Base-by-base conservation (phyloP, 1,140 invertebrate genomes). In the Elymnias hypermnestra region DNA sequence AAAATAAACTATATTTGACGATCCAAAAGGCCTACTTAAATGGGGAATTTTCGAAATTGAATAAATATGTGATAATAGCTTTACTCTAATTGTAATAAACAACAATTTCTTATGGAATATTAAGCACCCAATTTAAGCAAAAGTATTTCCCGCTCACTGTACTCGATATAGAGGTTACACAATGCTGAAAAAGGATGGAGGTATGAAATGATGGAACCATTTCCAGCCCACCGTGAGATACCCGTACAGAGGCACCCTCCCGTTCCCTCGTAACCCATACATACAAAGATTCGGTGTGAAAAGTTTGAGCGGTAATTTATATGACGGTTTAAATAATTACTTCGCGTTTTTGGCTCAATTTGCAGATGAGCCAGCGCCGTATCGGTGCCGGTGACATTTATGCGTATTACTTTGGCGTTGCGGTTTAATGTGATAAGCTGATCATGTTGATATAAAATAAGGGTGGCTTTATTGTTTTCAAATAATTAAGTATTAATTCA, bases 321-420 rank as follows among this genome's bases (percentile, higher is more conserved):
- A 85, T 83, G 82, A 85, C 78, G 78, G 76, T 85, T 83, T 85
- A 85, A 85, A 85, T 85, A 83, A 85, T 85, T 85, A 85, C 78
- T 77, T 51, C 65, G 63, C 74, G 81, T 83, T 84, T 83, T 81
- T 79, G 73, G 73, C 76, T 82, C 76, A 81, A 85, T 85, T 85
- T 79, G 81, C 76, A 83, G 75, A 83, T 79, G 78, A 75, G 74
- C 50, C 46, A 40, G 58, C 57, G 53, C 55, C 58, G 62, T 72
- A 69, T 74, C 65, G 63, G 68, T 64, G 63, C 46, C 59, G 66
- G 61, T 74, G 73, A 78, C 72, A 68, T 72, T 76, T 68, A 75
- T 77, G 54, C 53, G 62, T 49, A 63, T 68, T 65, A 65, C 63
- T 72, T 68, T 62, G 53, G 52, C 60, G 58, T 40, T 64, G 60